A percentile compares a stretch with the other conserved stretches of the same genome.
phyloP scores from a whole-genome alignment of 2,113 vertebrate species.

The Embiotoca jacksoni region DNA sequence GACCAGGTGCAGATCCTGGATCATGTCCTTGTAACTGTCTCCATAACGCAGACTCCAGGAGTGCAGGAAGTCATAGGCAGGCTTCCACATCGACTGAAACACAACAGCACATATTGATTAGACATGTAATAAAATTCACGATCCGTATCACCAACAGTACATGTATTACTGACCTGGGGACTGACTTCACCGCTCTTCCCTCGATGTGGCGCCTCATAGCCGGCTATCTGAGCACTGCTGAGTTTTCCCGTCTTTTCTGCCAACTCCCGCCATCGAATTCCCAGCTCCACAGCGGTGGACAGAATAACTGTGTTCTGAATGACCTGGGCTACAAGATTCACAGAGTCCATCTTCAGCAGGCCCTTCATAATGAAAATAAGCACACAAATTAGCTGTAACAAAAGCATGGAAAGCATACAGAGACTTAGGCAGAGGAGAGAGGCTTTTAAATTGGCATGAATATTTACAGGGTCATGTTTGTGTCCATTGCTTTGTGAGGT shows the following conservation, averaged over 20 bases:
- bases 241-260: constrained; percentile 90
- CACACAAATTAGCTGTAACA: background rate
- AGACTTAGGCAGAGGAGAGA: too few relatives aligned
- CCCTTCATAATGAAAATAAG: constrained; percentile 80
- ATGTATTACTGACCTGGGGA: constrained; percentile 83
- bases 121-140: background rate
- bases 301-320: constrained; percentile 92
- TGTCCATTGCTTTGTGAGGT: background rate
- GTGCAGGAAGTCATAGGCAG: constrained; percentile 97
- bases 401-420: background rate
- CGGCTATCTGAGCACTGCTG: constrained; percentile 90
- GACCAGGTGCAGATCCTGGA: constrained; percentile 93
- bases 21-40: constrained; percentile 89
- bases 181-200: constrained; percentile 86
- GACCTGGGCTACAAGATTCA: constrained; percentile 88
- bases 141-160: background rate
- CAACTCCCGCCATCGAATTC: constrained; percentile 91
- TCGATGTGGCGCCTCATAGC: constrained; percentile 91
- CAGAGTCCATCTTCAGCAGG: constrained; percentile 93
- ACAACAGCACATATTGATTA: constrained; percentile 15
- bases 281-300: constrained; percentile 95
- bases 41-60: constrained; percentile 92
- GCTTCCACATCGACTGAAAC: constrained; percentile 97
- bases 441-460: too few relatives aligned
- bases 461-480: background rate